Evolutionary conservation across 2,797 vertebrate genomes (phyloP).

Genomic region (Muraenolepis orangiensis): DNA sequence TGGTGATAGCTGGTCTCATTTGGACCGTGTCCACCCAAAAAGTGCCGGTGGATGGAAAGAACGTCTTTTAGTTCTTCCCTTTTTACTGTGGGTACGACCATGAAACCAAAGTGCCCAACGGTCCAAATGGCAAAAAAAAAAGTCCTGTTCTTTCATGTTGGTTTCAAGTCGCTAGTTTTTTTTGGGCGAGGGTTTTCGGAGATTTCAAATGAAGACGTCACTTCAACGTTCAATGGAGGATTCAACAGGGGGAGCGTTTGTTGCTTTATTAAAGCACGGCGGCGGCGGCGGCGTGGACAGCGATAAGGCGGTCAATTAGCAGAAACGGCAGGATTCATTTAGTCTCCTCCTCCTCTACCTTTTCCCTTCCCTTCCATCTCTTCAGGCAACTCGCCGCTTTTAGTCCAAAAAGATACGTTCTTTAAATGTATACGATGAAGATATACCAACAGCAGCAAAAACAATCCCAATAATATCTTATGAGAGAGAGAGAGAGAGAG

Average conservation of each 20-base stretch:
- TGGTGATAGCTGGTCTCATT: conserved; percentile 45
- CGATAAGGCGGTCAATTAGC: background rate
- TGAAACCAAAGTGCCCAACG: conserved; percentile 3
- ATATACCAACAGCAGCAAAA: no score
- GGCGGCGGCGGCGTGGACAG: no score
- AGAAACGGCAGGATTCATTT: background rate
- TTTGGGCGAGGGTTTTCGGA: background rate
- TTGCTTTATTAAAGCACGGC: background rate
- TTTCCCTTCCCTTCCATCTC: background rate
- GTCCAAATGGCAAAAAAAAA: background rate
- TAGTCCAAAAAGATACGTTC: no score
- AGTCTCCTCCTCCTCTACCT: background rate
- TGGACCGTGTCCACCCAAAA: conserved; percentile 37
- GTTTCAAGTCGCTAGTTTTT: background rate
- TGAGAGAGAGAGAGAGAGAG: no score
- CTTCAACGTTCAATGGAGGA: background rate
- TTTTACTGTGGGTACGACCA: conserved; percentile 2
- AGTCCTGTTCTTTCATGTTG: background rate
- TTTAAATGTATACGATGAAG: no score
- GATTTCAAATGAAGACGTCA: background rate
- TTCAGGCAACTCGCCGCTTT: no score
- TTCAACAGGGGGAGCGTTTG: background rate
- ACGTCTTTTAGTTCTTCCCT: conserved; percentile 22
- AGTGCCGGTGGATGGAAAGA: conserved; percentile 32
- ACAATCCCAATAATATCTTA: no score